phyloP scores from a whole-genome alignment of 2,888 invertebrate genomes.

The Drosophila mulleri region DNA sequence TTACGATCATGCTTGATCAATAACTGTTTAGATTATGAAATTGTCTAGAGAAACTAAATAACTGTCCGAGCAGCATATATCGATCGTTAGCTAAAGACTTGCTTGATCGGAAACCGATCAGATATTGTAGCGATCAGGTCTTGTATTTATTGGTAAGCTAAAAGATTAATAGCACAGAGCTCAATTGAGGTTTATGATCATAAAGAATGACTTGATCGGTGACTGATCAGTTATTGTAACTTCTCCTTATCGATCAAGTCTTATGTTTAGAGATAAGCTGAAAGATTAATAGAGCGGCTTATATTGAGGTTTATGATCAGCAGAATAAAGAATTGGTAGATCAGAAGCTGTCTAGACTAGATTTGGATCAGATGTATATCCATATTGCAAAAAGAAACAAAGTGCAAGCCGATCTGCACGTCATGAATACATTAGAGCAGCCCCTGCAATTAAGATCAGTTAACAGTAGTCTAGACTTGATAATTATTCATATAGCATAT shows the following conservation, averaged over 20 bases:
- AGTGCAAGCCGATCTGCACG: background rate
- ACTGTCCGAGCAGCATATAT: background rate
- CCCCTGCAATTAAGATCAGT: constrained; percentile 1
- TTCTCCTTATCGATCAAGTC: background rate
- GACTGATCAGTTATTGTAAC: background rate
- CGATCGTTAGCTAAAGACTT: background rate
- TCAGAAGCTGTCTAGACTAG: background rate
- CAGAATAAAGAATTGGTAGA: background rate
- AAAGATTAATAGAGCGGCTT: background rate
- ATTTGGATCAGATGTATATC: background rate
- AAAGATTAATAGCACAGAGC: background rate
- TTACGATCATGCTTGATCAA: background rate
- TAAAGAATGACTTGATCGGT: background rate
- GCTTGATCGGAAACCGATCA: background rate
- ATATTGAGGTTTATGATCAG: background rate
- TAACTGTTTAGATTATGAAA: constrained; percentile 1
- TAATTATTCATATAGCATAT: constrained; percentile 4
- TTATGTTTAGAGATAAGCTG: background rate
- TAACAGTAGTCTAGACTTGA: constrained; percentile 4
- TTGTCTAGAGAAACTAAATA: constrained; percentile 25
- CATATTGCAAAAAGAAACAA: background rate
- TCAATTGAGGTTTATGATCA: background rate
- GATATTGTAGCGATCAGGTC: background rate
- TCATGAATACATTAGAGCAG: constrained; percentile 1
- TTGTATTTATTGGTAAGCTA: background rate